Conservation (phyloP, 2,113 vertebrate species). For the Eudorcas thomsonii region DNA sequence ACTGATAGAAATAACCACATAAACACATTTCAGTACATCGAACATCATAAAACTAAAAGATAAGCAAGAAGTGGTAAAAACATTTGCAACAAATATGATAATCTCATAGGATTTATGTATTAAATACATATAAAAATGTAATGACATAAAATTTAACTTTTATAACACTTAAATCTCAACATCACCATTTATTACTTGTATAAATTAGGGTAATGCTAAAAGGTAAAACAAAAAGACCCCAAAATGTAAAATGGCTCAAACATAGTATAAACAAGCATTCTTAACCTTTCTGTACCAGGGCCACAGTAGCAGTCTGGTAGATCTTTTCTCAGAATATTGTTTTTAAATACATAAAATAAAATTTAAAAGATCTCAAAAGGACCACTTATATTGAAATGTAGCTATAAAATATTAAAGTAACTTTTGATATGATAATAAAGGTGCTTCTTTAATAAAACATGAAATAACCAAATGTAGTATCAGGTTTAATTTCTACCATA, state of each 20-base stretch:
- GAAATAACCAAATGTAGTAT: neutral
- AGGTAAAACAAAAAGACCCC: neutral
- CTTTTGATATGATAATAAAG: neutral
- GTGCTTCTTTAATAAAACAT: neutral
- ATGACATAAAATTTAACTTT: neutral
- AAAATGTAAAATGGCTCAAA: neutral
- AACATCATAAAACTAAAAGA: neutral
- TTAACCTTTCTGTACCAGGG: neutral
- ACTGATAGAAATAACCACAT: neutral
- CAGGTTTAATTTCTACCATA: neutral
- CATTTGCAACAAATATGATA: neutral
- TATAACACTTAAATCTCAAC: neutral
- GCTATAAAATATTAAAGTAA: neutral
- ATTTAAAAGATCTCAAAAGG: neutral
- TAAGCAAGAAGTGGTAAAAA: neutral
- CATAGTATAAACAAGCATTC: neutral
- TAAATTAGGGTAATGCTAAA: neutral
- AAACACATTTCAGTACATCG: neutral
- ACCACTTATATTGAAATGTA: neutral
- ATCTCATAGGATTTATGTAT: neutral
- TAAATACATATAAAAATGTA: neutral
- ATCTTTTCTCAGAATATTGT: neutral
- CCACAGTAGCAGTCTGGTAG: neutral
- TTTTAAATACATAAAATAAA: constrained; percentile 3
- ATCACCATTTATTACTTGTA: neutral